Base-by-base conservation (phyloP, 2,797 vertebrate species). In the Coregonus suidteri region DNA sequence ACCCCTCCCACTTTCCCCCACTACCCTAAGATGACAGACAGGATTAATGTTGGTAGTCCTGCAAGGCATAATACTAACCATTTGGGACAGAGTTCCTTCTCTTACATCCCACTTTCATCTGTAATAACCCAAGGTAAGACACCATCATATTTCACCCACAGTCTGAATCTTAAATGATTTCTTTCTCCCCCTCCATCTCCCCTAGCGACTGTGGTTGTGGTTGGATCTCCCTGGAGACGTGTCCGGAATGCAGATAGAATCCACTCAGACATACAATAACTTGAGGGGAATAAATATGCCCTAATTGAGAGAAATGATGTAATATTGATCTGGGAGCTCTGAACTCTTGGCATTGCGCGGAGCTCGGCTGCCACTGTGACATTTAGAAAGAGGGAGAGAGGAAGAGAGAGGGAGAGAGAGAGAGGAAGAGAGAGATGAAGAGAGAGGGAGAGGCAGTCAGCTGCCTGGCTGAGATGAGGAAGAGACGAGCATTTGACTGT, bases 271-370 rank as follows among this genome's bases (percentile, higher is more conserved):
- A 85, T 87, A 88, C 89, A 92, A 91, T 85, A 84, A 91, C 75
- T 85, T 88, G 82, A 88, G 87, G 71, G 88, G 84, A 86, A 91
- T 91, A 92, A 94, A 92, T 92, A 91, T 86, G 85, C 80, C 80
- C 89, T 88, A 92, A 89, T 91, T 91, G 91, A 88, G 87, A 91
- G 91, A 94, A 90, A 88, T 91, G 78, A 90, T 91, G 88, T 89
- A 89, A 90, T 93, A 92, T 89, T 90, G 90, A 85, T 84, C 82
- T 84, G 77, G 20, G 34, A 83, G 84, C 83, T 87, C 90, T 83
- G 84, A 92, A 88, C 79, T 89, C 74, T 79, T 89, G 86, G 77
- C 89, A 81, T 76, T 80, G 72, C 75, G 47, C 56, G 85, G 76
- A 74, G 78, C 82, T 86, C 75, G 88, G 79, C 81, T 65, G 72